Evolutionary conservation across 2,113 vertebrate species (phyloP), one percentile per base, ranked within the genome.

Genomic region (Tringa solitaria): DNA sequence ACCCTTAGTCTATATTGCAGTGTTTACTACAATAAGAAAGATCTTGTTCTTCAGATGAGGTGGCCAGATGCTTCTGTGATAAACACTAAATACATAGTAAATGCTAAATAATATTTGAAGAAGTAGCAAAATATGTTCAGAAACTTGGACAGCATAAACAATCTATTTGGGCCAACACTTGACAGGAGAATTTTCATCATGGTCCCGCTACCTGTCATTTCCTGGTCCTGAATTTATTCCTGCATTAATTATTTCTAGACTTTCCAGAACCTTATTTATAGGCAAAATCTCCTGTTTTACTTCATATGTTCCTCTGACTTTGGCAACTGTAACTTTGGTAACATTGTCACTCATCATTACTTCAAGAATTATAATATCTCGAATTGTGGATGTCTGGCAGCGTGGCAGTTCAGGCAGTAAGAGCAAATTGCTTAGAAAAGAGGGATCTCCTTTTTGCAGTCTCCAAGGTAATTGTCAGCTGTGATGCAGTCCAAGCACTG

Each of bases 401-500:
- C 0, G 0, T 10, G 5, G 35, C 32, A 46, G 30, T 72, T 91
- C 16, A 18, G 60, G 56, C 43, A 84, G 57, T 7, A 39, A 79
- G 9, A 56, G 33, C 35, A 56, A 85, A 18, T 33, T 45, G 8
- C 30, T 67, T 32, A 37, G 51, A 22, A 89, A 81, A 72, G n/a
- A 57, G 23, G 16, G 37, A 87, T 28, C 54, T 77, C 30, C n/a
- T 12, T 84, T 82, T 78, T 57, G 26, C 28, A 59, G 18, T 28
- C 90, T 63, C 30, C 53, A 39, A 68, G 57, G n/a, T 64, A 68
- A 59, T 53, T 63, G 48, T 87, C 61, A 76, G 51, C 69, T 48
- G 3, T 33, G 26, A 51, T 56, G 15, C 82, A 82, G 65, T 67
- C 26, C 37, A 67, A 61, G 39, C 20, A 50, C 22, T 39, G 51